Percentiles rank a stretch among this genome's conserved stretches.
Evolutionary conservation across 2,113 vertebrate species (phyloP).

Genomic region (Hyaena hyaena): DNA sequence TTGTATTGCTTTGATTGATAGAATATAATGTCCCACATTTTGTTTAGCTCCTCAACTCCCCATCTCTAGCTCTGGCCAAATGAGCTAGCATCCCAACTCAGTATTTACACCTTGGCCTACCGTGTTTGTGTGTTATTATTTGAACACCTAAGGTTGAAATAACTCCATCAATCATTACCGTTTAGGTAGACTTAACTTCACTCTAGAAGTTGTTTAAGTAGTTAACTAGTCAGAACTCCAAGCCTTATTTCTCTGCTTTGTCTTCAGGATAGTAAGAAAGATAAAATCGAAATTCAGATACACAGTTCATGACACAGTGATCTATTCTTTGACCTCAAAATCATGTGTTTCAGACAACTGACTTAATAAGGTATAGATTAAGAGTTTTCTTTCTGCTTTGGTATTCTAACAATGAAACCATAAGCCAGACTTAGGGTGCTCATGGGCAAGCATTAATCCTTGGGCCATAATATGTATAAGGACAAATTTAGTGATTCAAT

Average conservation of each 20-base stretch:
- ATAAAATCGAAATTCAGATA: conserved; percentile 33
- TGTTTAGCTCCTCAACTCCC: neutral
- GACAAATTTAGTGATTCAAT: neutral
- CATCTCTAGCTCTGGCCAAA: neutral
- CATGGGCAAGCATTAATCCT: neutral
- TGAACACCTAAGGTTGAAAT: neutral
- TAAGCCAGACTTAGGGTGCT: neutral
- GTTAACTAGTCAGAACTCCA: neutral
- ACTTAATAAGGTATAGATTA: neutral
- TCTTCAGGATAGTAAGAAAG: conserved; percentile 28
- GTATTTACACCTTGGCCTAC: neutral
- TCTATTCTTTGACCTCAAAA: neutral
- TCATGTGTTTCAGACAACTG: neutral
- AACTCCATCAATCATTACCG: neutral
- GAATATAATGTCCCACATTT: neutral
- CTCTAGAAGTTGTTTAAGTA: neutral
- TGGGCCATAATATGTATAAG: neutral
- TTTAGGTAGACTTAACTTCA: conserved; percentile 14
- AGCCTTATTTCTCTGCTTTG: neutral
- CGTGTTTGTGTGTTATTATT: neutral
- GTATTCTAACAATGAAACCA: neutral
- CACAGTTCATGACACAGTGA: neutral
- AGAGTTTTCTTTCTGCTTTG: neutral
- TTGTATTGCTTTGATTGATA: neutral
- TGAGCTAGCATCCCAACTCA: neutral